Evolutionary conservation across 35 echinoderm and acorn worm species (phyloP).

Genomic region (Diadema setosum): DNA sequence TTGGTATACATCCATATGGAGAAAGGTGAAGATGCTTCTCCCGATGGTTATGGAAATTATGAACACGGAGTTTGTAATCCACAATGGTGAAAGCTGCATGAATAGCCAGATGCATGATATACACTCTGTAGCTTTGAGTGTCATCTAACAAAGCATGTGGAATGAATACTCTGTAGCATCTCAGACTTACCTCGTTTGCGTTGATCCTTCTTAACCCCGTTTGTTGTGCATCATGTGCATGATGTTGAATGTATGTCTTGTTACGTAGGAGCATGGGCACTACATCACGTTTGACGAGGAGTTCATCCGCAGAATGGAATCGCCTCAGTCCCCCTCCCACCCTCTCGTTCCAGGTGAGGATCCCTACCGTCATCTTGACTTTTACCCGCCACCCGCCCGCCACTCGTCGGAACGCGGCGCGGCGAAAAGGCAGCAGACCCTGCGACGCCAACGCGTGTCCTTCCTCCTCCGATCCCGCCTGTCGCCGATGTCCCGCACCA

Average conservation of each 20-base stretch:
- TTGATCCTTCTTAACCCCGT: background rate
- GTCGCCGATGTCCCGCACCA: background rate
- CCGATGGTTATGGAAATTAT: no score
- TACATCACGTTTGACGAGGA: background rate
- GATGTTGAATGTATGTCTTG: background rate
- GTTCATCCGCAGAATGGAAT: background rate
- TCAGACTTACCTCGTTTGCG: no score
- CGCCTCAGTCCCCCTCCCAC: background rate
- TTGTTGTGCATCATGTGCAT: background rate
- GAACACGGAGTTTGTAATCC: no score
- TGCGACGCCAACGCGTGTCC: background rate
- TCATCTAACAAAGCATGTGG: no score
- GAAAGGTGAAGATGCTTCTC: no score
- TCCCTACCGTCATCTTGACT: background rate
- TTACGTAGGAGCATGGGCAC: background rate
- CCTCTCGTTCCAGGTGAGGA: background rate
- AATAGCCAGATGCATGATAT: no score
- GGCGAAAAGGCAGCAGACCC: constrained; percentile 12
- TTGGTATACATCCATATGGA: no score
- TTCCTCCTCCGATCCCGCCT: background rate
- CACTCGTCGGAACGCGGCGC: constrained; percentile 12
- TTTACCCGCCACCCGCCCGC: background rate
- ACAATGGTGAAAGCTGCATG: no score
- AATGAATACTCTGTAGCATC: no score
- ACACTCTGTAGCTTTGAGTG: no score